A percentile compares a stretch with the other conserved stretches of the same genome.
Conservation (phyloP, 2,797 vertebrate species). For the Limosa lapponica region DNA sequence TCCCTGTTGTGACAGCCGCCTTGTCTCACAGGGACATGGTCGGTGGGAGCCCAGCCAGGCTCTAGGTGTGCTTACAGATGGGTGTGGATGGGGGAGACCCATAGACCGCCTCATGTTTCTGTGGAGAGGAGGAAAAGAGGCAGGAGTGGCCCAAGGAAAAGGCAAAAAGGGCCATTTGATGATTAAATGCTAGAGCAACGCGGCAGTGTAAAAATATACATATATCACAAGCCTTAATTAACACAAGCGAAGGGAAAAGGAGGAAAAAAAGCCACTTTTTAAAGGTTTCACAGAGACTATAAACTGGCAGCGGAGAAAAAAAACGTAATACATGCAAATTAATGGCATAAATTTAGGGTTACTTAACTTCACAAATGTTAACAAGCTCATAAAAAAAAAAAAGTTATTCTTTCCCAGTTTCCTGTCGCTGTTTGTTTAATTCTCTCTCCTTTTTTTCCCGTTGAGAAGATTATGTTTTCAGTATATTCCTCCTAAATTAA, state of each 20-base stretch:
- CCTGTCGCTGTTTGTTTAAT: slow-evolving; percentile 65
- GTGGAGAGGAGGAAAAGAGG: background rate
- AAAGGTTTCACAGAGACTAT: slow-evolving; percentile 67
- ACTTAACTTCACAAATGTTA: slow-evolving; percentile 79
- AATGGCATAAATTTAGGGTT: slow-evolving; percentile 76
- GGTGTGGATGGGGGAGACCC: background rate
- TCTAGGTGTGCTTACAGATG: background rate
- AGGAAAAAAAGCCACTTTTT: slow-evolving; percentile 60
- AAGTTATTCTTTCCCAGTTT: slow-evolving; percentile 70
- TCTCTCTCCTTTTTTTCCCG: background rate
- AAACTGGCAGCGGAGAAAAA: slow-evolving; percentile 54
- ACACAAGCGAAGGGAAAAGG: slow-evolving; percentile 62
- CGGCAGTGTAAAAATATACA: slow-evolving; percentile 56
- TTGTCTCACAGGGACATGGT: background rate
- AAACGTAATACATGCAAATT: slow-evolving; percentile 72
- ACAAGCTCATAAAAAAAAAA: slow-evolving; percentile 77
- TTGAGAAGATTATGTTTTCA: slow-evolving; percentile 65
- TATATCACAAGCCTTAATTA: slow-evolving; percentile 74
- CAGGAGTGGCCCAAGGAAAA: background rate
- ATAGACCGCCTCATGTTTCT: background rate
- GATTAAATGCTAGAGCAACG: slow-evolving; percentile 52
- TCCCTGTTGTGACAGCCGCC: background rate
- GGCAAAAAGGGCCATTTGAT: slow-evolving; percentile 36
- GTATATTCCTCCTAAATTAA: slow-evolving; percentile 64
- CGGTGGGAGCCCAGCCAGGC: background rate